Evolutionary conservation across 2,113 vertebrate genomes (phyloP).

Genomic region (Cynocephalus volans): DNA sequence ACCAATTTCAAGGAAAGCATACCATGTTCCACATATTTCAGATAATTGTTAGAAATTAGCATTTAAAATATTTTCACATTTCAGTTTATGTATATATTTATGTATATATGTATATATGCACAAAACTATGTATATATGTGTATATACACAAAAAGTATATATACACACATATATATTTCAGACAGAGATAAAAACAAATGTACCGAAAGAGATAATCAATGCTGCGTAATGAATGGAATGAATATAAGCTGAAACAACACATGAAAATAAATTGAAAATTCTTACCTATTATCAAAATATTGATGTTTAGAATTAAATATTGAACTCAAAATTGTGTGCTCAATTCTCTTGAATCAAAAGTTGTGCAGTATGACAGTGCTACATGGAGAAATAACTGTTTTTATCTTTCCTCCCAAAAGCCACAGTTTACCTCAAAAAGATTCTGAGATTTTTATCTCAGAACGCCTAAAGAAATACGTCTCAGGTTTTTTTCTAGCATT

Average conservation of each 20-base stretch:
- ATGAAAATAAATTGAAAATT: background rate
- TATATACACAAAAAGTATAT: too few species aligned
- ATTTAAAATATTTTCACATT: background rate
- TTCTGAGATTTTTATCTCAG: background rate
- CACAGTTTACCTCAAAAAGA: background rate
- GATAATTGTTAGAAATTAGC: background rate
- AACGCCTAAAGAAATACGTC: background rate
- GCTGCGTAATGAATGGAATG: background rate
- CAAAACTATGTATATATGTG: too few species aligned
- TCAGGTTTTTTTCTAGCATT: background rate
- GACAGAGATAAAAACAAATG: background rate
- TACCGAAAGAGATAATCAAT: background rate
- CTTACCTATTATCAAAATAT: conserved; percentile 48
- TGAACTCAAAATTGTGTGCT: background rate
- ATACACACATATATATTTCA: background rate
- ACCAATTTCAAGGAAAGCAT: background rate
- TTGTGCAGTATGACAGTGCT: background rate
- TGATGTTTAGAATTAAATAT: background rate
- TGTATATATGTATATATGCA: background rate
- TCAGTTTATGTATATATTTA: background rate
- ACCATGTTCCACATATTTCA: background rate
- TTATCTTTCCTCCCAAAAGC: background rate
- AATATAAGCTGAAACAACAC: background rate
- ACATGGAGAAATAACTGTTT: background rate
- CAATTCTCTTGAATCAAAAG: background rate